Evolutionary conservation across 2,888 invertebrate species (phyloP), one percentile per base, ranked within the genome.

Genomic region (Marasmarcha lunaedactyla): DNA sequence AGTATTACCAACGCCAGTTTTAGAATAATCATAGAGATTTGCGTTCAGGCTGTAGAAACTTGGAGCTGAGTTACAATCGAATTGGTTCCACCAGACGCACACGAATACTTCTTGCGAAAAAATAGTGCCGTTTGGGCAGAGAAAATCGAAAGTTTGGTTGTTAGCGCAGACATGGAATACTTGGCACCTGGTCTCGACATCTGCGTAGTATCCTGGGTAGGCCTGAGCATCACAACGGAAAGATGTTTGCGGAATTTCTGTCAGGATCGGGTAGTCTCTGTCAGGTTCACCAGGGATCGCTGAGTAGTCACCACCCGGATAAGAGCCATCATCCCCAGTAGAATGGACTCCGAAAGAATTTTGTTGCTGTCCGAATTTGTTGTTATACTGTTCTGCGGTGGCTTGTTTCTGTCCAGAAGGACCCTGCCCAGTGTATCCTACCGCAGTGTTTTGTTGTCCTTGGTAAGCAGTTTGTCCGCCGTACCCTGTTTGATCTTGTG

Each of bases 1-100:
- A 45, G 66, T 61, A 44, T 56, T 56, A 37, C 47, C 46, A 27
- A 60, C 55, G 14, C 87, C 87, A 43, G 67, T 85, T 44, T 88
- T 89, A 0, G 88, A 86, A 50, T 92, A 91, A 58, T 93, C 92
- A 49, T 94, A 94, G 27, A 94, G 85, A 51, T 92, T 90, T 36
- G 90, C 91, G 61, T 95, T 95, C 39, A 94, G 83, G 39, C 86
- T 87, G 59, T 88, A 95, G 1, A 93, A 79, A 10, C 87, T 86
- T 10, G 91, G 89, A 0, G 95, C 93, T 1, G 89, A 86, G 46
- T 87, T 88, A 54, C 95, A 95, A 54, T 93, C 92, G 55, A 94
- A 94, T 60, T 93, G 93, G 65, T 93, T 91, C 95, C 95, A 95
- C 95, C 95, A 95, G 7, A 95, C 94, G 57, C 95, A 95, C 15